phyloP scores from a whole-genome alignment of 1,140 invertebrate genomes.

The Batillaria attramentaria region DNA sequence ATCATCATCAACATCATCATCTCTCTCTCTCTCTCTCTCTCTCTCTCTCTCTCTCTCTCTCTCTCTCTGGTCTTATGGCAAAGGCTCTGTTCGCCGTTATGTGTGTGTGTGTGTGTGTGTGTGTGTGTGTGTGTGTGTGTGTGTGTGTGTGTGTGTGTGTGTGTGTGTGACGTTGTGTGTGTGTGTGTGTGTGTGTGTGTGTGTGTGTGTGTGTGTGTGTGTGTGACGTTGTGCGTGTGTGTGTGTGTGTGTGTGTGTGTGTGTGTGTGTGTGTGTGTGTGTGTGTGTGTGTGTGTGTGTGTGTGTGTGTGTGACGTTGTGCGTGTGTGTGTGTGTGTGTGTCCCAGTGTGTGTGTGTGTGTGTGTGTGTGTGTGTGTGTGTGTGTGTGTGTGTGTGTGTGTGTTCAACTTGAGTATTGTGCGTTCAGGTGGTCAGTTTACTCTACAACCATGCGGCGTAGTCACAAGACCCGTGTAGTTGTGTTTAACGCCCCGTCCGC shows the following conservation, averaged over 20 bases:
- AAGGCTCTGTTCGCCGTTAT: neutral
- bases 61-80: neutral
- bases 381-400: neutral
- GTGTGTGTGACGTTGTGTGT: neutral
- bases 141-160: neutral
- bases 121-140: neutral
- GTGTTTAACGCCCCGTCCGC: constrained; percentile 25
- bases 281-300: constrained; percentile 2
- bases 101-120: neutral
- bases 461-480: constrained; percentile 20
- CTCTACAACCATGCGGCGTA: constrained; percentile 1
- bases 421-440: neutral
- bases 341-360: neutral
- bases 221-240: neutral
- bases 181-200: constrained; percentile 11
- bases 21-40: neutral
- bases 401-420: neutral
- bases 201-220: constrained; percentile 11
- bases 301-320: neutral
- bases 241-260: neutral
- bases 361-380: neutral
- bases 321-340: neutral
- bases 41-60: neutral
- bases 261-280: constrained; percentile 9
- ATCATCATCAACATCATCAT: neutral